phyloP scores from a whole-genome alignment of 2,888 invertebrate genomes.

The Microdon myrmicae region DNA sequence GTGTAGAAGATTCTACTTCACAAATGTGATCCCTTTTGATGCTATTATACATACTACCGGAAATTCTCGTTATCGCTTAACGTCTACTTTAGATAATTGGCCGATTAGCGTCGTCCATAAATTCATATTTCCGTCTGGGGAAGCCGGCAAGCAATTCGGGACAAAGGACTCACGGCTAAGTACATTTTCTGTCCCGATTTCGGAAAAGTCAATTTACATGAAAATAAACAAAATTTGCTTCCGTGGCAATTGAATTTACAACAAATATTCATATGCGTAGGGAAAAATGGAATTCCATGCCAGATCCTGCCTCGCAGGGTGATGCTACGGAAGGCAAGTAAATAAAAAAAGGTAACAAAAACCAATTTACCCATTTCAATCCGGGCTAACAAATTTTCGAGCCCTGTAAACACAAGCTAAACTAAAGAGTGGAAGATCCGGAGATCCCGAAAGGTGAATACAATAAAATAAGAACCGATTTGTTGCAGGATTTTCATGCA shows the following conservation, averaged over 20 bases:
- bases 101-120: constrained; percentile 31
- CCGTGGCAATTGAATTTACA: constrained; percentile 42
- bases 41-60: no score
- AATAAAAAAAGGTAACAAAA: constrained; percentile 15
- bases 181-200: background rate
- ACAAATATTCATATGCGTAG: constrained; percentile 24
- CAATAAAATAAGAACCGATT: constrained; percentile 46
- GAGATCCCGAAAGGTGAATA: constrained; percentile 7
- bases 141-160: background rate
- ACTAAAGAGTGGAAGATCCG: constrained; percentile 3
- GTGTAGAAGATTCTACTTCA: no score
- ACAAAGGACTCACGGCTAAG: background rate
- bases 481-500: constrained; percentile 5
- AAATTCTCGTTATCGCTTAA: constrained; percentile 7
- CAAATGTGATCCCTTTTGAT: no score
- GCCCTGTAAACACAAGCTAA: constrained; percentile 7
- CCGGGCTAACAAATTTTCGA: constrained; percentile 27
- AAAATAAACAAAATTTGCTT: constrained; percentile 45
- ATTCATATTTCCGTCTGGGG: constrained; percentile 35
- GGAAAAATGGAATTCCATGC: no score
- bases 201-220: constrained; percentile 46
- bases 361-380: constrained; percentile 46
- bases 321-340: background rate
- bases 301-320: no score
- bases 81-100: constrained; percentile 14